Percentiles rank a stretch among this genome's conserved stretches.
Evolutionary conservation across 1,140 invertebrate species (phyloP).

Genomic region (Magallana ariakensis): DNA sequence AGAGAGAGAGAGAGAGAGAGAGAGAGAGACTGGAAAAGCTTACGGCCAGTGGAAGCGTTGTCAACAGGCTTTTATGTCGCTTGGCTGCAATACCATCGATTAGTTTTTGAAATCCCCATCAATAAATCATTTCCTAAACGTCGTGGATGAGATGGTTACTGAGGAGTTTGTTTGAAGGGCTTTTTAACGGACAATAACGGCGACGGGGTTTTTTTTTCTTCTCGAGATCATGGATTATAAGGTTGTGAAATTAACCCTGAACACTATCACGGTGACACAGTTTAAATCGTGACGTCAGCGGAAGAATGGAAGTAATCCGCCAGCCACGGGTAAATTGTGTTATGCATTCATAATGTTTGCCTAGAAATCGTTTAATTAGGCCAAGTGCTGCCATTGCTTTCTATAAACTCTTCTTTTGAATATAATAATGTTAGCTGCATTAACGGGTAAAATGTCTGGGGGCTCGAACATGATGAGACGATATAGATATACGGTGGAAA

Average conservation of each 20-base stretch:
- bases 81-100: neutral
- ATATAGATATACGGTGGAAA: too few species aligned
- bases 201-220: neutral
- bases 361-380: constrained; percentile 4
- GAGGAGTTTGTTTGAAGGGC: neutral
- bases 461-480: too few species aligned
- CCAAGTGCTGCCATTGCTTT: neutral
- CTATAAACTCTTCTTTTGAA: too few species aligned
- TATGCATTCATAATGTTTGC: neutral
- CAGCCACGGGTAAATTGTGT: constrained; percentile 17
- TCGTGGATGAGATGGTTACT: neutral
- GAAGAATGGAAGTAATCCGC: neutral
- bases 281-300: constrained; percentile 11
- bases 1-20: too few species aligned
- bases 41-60: neutral
- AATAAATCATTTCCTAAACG: constrained; percentile 16
- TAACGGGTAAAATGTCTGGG: too few species aligned
- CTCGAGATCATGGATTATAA: neutral
- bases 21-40: neutral
- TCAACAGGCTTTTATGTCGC: neutral
- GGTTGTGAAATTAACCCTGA: neutral
- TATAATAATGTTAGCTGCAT: too few species aligned
- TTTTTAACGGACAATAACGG: neutral
- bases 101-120: constrained; percentile 25
- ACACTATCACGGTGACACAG: neutral